Evolutionary conservation across 2,113 vertebrate genomes (phyloP).

Genomic region (Syngnathus scovelli): DNA sequence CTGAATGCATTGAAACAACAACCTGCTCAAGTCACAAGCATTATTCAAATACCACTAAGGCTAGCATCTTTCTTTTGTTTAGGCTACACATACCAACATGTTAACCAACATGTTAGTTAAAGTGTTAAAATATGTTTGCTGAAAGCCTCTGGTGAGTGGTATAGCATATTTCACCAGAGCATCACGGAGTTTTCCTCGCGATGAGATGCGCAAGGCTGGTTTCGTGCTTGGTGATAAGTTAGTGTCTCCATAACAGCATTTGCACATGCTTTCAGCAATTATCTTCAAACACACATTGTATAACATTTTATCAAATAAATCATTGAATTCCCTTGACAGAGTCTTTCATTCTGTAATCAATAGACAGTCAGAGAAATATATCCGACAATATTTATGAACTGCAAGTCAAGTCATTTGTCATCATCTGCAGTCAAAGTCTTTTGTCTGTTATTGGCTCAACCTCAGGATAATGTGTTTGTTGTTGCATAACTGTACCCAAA

Average conservation of each 20-base stretch:
- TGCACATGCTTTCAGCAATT: neutral
- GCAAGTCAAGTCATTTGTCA: neutral
- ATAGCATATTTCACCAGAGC: no score
- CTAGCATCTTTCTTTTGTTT: no score
- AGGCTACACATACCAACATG: no score
- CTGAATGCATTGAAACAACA: no score
- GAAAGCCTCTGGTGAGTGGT: no score
- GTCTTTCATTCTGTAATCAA: no score
- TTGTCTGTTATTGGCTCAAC: neutral
- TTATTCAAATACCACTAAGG: no score
- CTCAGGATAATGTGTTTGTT: neutral
- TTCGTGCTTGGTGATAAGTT: neutral
- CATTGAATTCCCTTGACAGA: no score
- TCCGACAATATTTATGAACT: neutral
- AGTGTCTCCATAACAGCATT: neutral
- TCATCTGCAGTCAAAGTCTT: neutral
- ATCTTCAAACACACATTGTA: neutral
- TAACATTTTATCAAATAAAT: no score
- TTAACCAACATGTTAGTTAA: no score
- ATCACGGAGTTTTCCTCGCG: neutral
- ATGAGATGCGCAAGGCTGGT: neutral
- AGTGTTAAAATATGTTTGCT: no score
- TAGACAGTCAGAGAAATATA: neutral
- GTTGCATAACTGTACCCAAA: neutral
- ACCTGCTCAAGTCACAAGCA: no score